Evolutionary conservation across 2,113 vertebrate genomes (phyloP).

Genomic region (Colaptes auratus): DNA sequence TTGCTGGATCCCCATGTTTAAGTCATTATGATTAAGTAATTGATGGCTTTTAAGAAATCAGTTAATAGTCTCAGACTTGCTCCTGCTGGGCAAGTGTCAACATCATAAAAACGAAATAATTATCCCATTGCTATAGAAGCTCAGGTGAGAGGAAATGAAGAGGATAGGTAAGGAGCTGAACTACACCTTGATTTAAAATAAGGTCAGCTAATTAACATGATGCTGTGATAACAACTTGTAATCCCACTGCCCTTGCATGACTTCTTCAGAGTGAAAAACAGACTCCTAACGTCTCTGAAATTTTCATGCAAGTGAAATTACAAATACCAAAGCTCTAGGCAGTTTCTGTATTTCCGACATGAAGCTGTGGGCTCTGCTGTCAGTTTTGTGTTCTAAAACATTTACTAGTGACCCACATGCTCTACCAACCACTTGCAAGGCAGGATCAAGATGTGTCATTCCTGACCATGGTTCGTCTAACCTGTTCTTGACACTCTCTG

Average conservation of each 20-base stretch:
- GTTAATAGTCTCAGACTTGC: not conserved
- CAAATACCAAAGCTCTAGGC: not conserved
- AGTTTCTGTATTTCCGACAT: not conserved
- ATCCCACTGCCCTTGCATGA: not conserved
- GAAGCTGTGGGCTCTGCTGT: not conserved
- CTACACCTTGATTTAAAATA: not conserved
- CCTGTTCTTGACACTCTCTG: not conserved
- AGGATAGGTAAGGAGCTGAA: not conserved
- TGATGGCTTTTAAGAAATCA: not conserved
- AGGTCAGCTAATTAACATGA: not conserved
- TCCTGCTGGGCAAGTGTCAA: not conserved
- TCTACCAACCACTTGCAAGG: not conserved
- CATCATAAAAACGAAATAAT: not conserved
- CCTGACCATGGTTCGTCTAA: not conserved
- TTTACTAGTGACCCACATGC: not conserved
- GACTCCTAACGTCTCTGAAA: not conserved
- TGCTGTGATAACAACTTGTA: not conserved
- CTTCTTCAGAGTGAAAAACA: not conserved
- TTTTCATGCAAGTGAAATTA: not conserved
- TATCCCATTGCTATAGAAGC: conserved; percentile 12
- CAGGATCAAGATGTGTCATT: not conserved
- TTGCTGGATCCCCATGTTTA: not conserved
- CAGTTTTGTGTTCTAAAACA: not conserved
- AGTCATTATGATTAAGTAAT: not conserved
- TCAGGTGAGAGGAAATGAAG: not conserved